phyloP scores from a whole-genome alignment of 2,797 vertebrate species.

The Sebastes oblongus region DNA sequence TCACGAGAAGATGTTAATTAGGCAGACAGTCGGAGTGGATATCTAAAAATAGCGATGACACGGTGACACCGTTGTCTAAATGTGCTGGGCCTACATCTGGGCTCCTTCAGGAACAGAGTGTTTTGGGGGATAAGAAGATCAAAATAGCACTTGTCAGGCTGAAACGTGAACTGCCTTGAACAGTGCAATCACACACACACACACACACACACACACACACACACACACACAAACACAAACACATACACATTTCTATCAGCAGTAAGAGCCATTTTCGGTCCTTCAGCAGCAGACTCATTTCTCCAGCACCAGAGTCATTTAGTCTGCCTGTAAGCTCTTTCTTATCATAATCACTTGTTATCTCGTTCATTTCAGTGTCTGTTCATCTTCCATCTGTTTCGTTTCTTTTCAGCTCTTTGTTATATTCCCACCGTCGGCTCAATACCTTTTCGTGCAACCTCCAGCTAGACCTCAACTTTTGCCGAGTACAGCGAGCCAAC shows the following conservation, averaged over 20 bases:
- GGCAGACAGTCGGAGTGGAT: constrained; percentile 19
- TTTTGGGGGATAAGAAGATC: constrained; percentile 25
- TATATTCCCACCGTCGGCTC: not conserved
- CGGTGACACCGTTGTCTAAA: constrained; percentile 35
- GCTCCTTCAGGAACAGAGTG: constrained; percentile 22
- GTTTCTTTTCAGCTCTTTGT: constrained; percentile 8
- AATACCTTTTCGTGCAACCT: not conserved
- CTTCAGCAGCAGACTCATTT: constrained; percentile 48
- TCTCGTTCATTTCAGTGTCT: constrained; percentile 27
- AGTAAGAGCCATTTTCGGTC: constrained; percentile 32
- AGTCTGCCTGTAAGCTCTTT: constrained; percentile 18
- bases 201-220: not conserved
- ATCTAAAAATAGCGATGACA: constrained; percentile 57
- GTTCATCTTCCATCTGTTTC: constrained; percentile 16
- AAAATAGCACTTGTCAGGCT: constrained; percentile 31
- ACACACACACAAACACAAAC: not conserved
- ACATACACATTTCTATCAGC: constrained; percentile 29
- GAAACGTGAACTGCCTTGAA: constrained; percentile 24
- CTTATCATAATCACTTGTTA: constrained; percentile 44
- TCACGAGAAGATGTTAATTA: constrained; percentile 58
- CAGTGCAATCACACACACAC: constrained; percentile 11
- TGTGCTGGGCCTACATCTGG: constrained; percentile 14
- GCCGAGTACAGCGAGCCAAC: not conserved
- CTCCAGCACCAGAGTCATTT: constrained; percentile 29
- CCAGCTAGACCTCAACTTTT: not conserved